Evolutionary conservation across 1,140 invertebrate species (phyloP), one percentile per base, ranked within the genome.

Genomic region (Drosophila sp.): DNA sequence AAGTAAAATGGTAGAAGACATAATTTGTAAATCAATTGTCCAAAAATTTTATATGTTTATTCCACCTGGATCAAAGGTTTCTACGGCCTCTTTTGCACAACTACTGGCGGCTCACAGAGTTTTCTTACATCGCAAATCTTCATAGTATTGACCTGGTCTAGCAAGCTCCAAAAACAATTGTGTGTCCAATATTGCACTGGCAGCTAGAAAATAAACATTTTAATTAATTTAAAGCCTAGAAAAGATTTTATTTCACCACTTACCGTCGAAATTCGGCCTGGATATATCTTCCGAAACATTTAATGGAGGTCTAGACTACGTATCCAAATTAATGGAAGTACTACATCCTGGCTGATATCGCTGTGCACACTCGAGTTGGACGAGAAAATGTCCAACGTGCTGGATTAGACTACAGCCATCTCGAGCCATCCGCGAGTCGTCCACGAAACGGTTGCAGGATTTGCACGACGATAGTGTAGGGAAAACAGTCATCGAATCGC

Each of bases 61-160:
- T 92, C 66, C 11, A 11, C 11, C 35, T 11, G 1, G 35, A 27
- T 61, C 11, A 63, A 47, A 10, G 35, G 4, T 25, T 58, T 75
- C 11, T 29, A 30, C 3, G 44, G 63, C 5, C 72, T 55, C 50
- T 81, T 77, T 32, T 65, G 76, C 1, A 66, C 23, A 33, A 66
- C n/a, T 25, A 35, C 35, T 29, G 84, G 81, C n/a, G 78, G 66
- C 29, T 92, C 91, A 30, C 79, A 76, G 6, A 89, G 83, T 6
- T 74, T 95, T 95, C 78, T 92, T 92, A 32, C 90, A 92, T 55
- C 94, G 92, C 27, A 95, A 80, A 68, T 95, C 94, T 62, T 95
- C 94, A 79, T 95, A 95, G 57, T 93, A 92, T 30, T 93, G 93
- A 1, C 92, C 80, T 4, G 77, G 78, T 60, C 92, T 92, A 5